Base-by-base conservation (phyloP, 2,113 vertebrate species). In the Elgaria multicarinata region DNA sequence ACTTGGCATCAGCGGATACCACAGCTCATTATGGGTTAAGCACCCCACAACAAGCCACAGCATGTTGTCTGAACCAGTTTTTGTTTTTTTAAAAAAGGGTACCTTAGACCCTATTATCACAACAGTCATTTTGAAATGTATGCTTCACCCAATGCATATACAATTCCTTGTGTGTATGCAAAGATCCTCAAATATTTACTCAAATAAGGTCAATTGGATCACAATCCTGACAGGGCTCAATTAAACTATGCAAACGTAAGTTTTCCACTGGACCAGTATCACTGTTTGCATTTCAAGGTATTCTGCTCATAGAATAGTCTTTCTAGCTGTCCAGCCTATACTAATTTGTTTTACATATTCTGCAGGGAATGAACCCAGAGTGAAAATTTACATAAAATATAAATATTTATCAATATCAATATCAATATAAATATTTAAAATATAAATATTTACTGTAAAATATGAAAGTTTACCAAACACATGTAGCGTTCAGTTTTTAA, bases 101-200 rank as follows among this genome's bases (percentile, higher is more conserved):
- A 67, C 8, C 76, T 84, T 42, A 84, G 42, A 58, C 82, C 72
- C 84, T 76, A 58, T 69, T 87, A 36, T 76, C 72, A 83, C 67
- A 69, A 39, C n/a, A 20, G 24, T 50, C 10, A 28, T 69, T 87
- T 80, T 53, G 33, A 50, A 26, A 7, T 33, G 1, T n/a, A 55
- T 85, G 46, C 14, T 44, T 67, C 28, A 28, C 66, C 31, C 18
- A 69, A 66, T 69, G n/a, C 64, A 62, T 53, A 33, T 22, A 85
- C 13, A 53, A 71, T 85, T 53, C 26, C 66, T 50, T 50, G 9
- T 53, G 28, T 50, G 44, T 46, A 33, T 39, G 53, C 46, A 85
- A 44, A 74, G 33, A 53, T 64, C 20, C 83, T 55, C 13, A 85
- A 53, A 74, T 26, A 39, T 55, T 36, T 85, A 72, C 3, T 16